Base-by-base conservation (phyloP, 2,797 vertebrate species). In the Lacerta bilineata region DNA sequence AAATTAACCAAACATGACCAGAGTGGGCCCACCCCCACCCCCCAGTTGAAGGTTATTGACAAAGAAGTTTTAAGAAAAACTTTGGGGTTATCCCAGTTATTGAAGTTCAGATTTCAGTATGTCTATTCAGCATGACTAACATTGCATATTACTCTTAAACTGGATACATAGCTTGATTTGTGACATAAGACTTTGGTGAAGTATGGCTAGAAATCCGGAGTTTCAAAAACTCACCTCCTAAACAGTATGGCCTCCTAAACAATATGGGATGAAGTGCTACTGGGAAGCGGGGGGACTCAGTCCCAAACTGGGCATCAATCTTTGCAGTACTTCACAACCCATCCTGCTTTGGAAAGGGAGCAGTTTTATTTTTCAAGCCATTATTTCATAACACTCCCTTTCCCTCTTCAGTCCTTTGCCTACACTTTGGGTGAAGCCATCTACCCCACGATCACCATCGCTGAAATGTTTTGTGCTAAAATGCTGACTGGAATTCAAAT, bases 1-100 rank as follows among this genome's bases (percentile, higher is more conserved):
- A 92, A 93, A 91, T 91, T 87, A 95, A 90, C 74, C 78, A 86
- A 36, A 90, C 59, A 71, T 92, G 88, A 85, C 36, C 29, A 55
- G 9, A 2, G 20, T 78, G 46, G 29, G 36, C 66, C 89, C 85
- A 33, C 33, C 33, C 33, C 33, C 33, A 33, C 33, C 33, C 33
- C 43, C 17, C 25, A 4, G 13, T 88, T 90, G 90, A 93, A 84
- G 59, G n/a, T 29, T n/a, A 78, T 66, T 84, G 75, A 76, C 11
- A 88, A 87, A 91, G 6, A 85, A 46, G 76, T 89, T 90, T 72
- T 90, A 90, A 13, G 50, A 72, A 15, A 83, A 91, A 61, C 18
- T 61, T 61, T 17, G 59, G 59, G 20, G 59, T 50, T 50, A 61
- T 61, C 59, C 15, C 59, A 17, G 0, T 18, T 61, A 23, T 61